Base-by-base conservation (phyloP, 2,797 vertebrate species). In the Sparus aurata region DNA sequence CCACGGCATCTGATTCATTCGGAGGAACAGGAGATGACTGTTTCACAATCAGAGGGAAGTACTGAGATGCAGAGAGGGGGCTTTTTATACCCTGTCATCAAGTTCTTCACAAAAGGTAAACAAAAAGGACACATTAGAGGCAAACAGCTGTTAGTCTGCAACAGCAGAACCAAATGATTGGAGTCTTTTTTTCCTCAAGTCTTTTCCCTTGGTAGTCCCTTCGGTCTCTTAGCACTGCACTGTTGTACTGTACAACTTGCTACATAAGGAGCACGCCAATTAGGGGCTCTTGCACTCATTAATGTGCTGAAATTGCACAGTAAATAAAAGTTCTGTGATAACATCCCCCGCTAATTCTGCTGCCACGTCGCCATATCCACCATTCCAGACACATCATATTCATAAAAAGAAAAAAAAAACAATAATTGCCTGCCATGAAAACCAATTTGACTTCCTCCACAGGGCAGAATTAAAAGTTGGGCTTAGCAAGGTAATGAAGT, bases 401-500 rank as follows among this genome's bases (percentile, higher is more conserved):
- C 67, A 87, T 78, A 85, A 8, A 87, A 8, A 87, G n/a, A n/a
- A n/a, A n/a, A n/a, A n/a, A 38, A 38, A 78, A 90, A 89, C 80
- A 91, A 88, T 92, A 85, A 91, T 88, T 89, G 83, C 62, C 54
- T 85, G 82, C 84, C 73, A 86, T 89, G 79, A 90, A 89, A 93
- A 93, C 71, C 85, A 90, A 92, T 92, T 88, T 89, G 77, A 87
- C 84, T 90, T 85, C 85, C 73, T 89, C 80, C 86, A 78, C 49
- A 25, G 79, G 80, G 78, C 78, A 72, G 85, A 93, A 86, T 92
- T 90, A 93, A 92, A 87, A 88, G 83, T 89, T 87, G 69, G 78
- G 87, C 87, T 92, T 90, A 87, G 87, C 69, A 88, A 85, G 86
- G 87, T 93, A 92, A 92, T 91, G 84, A 91, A 91, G 87, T 88